These are phyloP conservation scores for Stenoptilia bipunctidactyla DNA, from an alignment of 2,888 invertebrate genomes.

Conservation along the genomic window DNA sequence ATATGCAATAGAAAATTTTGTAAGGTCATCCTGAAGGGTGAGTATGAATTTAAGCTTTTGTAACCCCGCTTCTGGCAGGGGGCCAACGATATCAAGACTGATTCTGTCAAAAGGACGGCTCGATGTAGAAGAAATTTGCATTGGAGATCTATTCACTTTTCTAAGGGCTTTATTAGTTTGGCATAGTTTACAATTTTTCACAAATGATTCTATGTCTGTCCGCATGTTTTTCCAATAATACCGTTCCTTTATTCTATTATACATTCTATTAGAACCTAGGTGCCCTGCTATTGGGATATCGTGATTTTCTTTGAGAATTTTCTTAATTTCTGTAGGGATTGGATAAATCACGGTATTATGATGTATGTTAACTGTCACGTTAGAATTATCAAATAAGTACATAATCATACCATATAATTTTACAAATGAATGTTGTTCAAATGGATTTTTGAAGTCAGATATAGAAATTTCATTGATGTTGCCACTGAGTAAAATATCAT, in stretches of 20 bases:
- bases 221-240: slow-evolving; percentile 12
- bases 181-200: neutral
- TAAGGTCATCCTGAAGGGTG: slow-evolving; percentile 18
- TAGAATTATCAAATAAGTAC: neutral
- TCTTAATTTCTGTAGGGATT: neutral
- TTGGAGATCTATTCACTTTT: slow-evolving; percentile 4
- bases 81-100: slow-evolving; percentile 9
- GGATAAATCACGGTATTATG: neutral
- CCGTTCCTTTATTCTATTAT: slow-evolving; percentile 4
- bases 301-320: slow-evolving; percentile 12
- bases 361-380: neutral
- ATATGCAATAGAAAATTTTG: slow-evolving; percentile 18
- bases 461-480: neutral
- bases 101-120: slow-evolving; percentile 10
- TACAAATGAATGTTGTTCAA: neutral
- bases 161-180: slow-evolving; percentile 1
- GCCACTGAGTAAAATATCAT: neutral
- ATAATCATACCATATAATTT: slow-evolving; percentile 6
- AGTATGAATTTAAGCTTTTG: slow-evolving; percentile 9
- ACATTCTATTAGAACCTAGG: slow-evolving; percentile 6
- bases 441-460: slow-evolving; percentile 3
- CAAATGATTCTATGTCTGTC: slow-evolving; percentile 7
- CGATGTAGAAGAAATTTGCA: slow-evolving; percentile 9
- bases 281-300: slow-evolving; percentile 11
- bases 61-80: slow-evolving; percentile 7